These are phyloP conservation scores for Sardinella longiceps DNA, from an alignment of 2,797 vertebrate genomes.

Conservation along the genomic window DNA sequence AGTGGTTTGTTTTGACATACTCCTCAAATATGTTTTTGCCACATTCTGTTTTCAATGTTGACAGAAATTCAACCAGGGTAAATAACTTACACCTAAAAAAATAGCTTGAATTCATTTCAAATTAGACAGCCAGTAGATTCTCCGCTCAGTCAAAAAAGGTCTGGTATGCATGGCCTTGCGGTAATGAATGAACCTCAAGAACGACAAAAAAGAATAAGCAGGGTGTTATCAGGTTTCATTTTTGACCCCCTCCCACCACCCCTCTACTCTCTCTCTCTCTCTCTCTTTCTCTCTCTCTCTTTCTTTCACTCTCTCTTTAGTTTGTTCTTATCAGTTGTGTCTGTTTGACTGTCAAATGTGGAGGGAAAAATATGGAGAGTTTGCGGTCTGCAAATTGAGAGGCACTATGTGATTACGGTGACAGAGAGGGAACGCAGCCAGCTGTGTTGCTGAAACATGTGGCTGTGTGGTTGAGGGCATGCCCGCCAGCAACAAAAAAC, in stretches of 20 bases:
- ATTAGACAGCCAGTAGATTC: constrained; percentile 26
- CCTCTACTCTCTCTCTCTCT: not conserved
- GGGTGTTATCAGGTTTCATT: not conserved
- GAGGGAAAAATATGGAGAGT: constrained; percentile 49
- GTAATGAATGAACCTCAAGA: constrained; percentile 26
- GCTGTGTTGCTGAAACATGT: constrained; percentile 65
- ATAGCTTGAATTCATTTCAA: not conserved
- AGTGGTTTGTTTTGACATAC: constrained; percentile 16
- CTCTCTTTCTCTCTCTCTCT: constrained; percentile 36
- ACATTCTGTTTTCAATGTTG: not conserved
- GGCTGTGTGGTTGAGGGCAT: constrained; percentile 51
- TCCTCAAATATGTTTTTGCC: constrained; percentile 1
- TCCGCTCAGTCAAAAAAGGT: not conserved
- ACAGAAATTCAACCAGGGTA: not conserved
- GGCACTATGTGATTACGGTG: constrained; percentile 55
- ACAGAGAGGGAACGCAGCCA: constrained; percentile 51
- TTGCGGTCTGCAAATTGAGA: constrained; percentile 56
- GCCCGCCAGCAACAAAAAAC: constrained; percentile 58
- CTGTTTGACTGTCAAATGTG: constrained; percentile 52
- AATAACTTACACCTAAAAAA: constrained; percentile 12
- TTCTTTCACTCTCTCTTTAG: constrained; percentile 11
- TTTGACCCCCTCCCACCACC: not conserved
- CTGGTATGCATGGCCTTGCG: constrained; percentile 30
- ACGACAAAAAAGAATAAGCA: not conserved
- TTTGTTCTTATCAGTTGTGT: constrained; percentile 52